Conservation (phyloP, 2,113 vertebrate genomes). For the Myocastor coypus region DNA sequence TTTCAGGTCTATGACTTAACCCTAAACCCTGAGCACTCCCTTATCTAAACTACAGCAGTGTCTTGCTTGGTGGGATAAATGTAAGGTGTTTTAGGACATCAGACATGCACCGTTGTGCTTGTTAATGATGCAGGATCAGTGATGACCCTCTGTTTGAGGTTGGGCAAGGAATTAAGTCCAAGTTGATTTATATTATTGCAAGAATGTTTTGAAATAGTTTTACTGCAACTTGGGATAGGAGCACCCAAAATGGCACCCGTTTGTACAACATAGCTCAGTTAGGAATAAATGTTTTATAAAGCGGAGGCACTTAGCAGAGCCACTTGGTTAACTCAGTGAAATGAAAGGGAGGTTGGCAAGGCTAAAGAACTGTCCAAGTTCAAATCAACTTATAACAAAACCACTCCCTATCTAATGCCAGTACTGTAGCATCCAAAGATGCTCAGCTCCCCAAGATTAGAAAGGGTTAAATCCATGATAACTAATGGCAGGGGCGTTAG, state of each 20-base stretch:
- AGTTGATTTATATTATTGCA: not conserved
- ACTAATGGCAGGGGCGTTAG: not conserved
- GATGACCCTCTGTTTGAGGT: not conserved
- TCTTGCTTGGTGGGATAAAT: not conserved
- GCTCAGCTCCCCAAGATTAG: not conserved
- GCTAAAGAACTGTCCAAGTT: not conserved
- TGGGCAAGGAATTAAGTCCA: not conserved
- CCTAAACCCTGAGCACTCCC: not conserved
- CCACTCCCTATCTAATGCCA: not conserved
- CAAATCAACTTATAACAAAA: not conserved
- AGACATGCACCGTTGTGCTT: not conserved
- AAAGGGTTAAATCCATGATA: not conserved
- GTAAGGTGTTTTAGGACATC: not conserved
- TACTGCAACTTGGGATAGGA: not conserved
- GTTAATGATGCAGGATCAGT: not conserved
- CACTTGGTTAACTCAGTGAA: not conserved
- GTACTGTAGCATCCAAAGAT: not conserved
- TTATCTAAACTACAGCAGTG: not conserved
- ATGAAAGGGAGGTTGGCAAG: not conserved
- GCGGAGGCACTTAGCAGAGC: not conserved
- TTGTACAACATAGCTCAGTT: conserved; percentile 11
- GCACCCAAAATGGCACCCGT: not conserved
- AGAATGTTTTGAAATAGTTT: conserved; percentile 53
- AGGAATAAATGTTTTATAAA: conserved; percentile 40
- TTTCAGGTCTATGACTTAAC: not conserved